phyloP scores from a whole-genome alignment of 2,113 vertebrate species.

The Hepsetus odoe region DNA sequence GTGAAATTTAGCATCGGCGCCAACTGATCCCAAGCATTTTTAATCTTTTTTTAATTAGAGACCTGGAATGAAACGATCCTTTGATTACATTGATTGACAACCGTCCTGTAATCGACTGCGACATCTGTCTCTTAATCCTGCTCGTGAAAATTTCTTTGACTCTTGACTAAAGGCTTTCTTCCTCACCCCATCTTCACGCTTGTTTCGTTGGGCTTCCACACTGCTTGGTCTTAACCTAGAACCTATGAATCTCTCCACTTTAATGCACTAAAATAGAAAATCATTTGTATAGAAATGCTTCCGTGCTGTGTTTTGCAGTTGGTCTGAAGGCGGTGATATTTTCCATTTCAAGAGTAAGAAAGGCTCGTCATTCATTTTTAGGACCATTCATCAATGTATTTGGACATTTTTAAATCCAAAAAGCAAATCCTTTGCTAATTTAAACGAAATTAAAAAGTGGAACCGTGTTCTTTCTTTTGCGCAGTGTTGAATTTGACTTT shows the following conservation, averaged over 20 bases:
- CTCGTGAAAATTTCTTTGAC: slow-evolving; percentile 1
- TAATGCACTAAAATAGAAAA: no score
- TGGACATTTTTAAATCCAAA: no score
- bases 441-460: neutral
- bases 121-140: neutral
- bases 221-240: neutral
- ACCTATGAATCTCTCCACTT: neutral
- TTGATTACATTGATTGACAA: neutral
- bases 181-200: neutral
- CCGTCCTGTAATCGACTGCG: neutral
- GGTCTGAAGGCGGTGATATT: no score
- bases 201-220: no score
- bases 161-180: neutral
- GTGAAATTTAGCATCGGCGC: neutral
- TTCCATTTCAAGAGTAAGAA: no score
- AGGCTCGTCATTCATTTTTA: no score
- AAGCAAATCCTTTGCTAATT: no score
- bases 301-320: no score
- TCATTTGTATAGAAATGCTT: no score
- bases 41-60: neutral
- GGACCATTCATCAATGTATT: no score
- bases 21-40: neutral
- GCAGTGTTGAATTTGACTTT: slow-evolving; percentile 92
- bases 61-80: neutral
- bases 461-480: slow-evolving; percentile 28